A percentile compares a stretch with the other conserved stretches of the same genome.
phyloP scores from a whole-genome alignment of 2,113 vertebrate genomes.

The Percopsis transmontana region DNA sequence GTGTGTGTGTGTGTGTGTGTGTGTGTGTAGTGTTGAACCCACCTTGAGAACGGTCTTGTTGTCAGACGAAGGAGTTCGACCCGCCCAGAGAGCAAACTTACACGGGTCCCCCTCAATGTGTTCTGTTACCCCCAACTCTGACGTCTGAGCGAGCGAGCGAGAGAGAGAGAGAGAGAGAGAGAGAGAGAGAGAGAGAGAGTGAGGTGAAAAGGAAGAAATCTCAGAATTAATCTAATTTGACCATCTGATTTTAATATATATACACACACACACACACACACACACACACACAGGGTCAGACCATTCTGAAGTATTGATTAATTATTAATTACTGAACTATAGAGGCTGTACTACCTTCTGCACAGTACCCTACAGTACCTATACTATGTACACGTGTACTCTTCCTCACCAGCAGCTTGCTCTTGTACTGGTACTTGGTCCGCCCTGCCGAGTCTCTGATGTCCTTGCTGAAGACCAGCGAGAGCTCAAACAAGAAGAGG shows the following conservation, averaged over 20 bases:
- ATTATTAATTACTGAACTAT: no score
- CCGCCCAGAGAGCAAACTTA: constrained; percentile 98
- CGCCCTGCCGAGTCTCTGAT: constrained; percentile 97
- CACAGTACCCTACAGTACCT: no score
- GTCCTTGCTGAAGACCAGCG: constrained; percentile 97
- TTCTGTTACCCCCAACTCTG: constrained; percentile 96
- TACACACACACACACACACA: constrained; percentile 2
- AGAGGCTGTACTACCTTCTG: no score
- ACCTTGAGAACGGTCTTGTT: constrained; percentile 98
- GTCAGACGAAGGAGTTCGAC: constrained; percentile 95
- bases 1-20: background rate
- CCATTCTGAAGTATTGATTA: background rate
- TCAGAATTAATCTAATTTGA: background rate
- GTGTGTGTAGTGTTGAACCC: constrained; percentile 26
- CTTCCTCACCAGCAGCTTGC: constrained; percentile 90
- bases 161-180: background rate
- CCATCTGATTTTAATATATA: background rate
- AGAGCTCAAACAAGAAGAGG: constrained; percentile 98
- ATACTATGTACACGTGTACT: background rate
- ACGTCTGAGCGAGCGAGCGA: constrained; percentile 79
- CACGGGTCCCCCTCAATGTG: constrained; percentile 98
- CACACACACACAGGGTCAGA: background rate
- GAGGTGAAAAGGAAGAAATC: background rate
- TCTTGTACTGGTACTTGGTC: constrained; percentile 99
- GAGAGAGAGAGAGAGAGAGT: background rate